Base-by-base conservation (phyloP, 2,888 invertebrate genomes). In the Daptonema setosum region DNA sequence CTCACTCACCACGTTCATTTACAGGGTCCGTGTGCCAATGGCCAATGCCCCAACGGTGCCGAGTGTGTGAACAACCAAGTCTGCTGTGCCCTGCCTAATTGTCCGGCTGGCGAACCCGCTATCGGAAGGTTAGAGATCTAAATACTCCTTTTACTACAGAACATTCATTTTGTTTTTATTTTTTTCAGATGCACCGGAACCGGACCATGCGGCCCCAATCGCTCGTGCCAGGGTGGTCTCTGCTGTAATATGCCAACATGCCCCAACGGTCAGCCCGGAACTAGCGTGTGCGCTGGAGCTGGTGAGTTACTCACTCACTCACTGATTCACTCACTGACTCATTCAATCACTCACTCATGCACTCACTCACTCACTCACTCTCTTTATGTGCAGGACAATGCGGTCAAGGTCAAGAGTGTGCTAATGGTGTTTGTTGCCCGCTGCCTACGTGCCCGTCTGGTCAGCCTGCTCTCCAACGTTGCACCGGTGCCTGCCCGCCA, bases 331-430 rank as follows among this genome's bases (percentile, higher is more conserved):
- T 17, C 8, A 35, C 11, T 17, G 35, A 17, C 11, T 35, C n/a
- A n/a, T n/a, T n/a, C n/a, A 11, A 17, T n/a, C n/a, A n/a, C n/a
- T n/a, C n/a, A n/a, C n/a, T n/a, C 35, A 35, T 8, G 11, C 35
- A 35, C 35, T 35, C 11, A 17, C 17, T 8, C 17, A 8, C 35
- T 17, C 8, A 35, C 11, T 17, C 11, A 17, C 11, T 35, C 8
- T 35, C 35, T 11, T 35, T 11, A 11, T 35, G 35, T 35, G 35
- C 17, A 35, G 24, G 25, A 5, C 25, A 59, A 29, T 66, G 65
- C 52, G 60, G 57, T 22, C 45, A 55, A 24, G 66, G 66, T 1
- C 59, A 57, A 41, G 65, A 67, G 54, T 67, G 47, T 22, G n/a
- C 17, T 5, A 28, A 26, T 20, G 24, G 45, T 25, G 11, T 22